phyloP scores from a whole-genome alignment of 2,888 invertebrate species.

The Matsumyia berberina region DNA sequence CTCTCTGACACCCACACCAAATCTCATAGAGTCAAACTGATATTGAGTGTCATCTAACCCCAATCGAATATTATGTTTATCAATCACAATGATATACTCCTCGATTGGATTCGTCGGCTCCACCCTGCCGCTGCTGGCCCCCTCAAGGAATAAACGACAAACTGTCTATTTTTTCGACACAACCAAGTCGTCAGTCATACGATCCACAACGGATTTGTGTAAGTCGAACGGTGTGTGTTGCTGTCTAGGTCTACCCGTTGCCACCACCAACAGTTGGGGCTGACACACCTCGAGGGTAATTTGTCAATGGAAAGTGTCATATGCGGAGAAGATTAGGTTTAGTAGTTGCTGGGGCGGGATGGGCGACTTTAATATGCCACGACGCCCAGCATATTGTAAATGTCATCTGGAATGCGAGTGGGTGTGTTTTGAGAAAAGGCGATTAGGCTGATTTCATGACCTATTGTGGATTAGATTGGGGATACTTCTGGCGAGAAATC shows the following conservation, averaged over 20 bases:
- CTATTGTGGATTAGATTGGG: not conserved
- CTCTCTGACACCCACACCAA: constrained; percentile 42
- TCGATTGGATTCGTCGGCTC: constrained; percentile 41
- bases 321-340: constrained; percentile 42
- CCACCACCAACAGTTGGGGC: constrained; percentile 43
- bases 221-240: constrained; percentile 11
- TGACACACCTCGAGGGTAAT: constrained; percentile 71
- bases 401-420: not conserved
- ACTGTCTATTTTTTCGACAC: constrained; percentile 69
- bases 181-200: constrained; percentile 71
- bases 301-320: constrained; percentile 62
- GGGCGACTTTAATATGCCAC: not conserved
- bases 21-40: constrained; percentile 64
- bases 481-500: no score
- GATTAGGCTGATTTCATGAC: not conserved
- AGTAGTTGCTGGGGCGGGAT: not conserved
- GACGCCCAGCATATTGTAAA: not conserved
- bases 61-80: constrained; percentile 73
- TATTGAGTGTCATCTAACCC: constrained; percentile 70
- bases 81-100: constrained; percentile 70
- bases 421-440: not conserved
- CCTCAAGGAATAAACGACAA: constrained; percentile 43
- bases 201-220: constrained; percentile 66
- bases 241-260: no score
- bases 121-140: not conserved